Conservation (phyloP, 2,888 invertebrate species). For the Dyspetes luteomarginatus region DNA sequence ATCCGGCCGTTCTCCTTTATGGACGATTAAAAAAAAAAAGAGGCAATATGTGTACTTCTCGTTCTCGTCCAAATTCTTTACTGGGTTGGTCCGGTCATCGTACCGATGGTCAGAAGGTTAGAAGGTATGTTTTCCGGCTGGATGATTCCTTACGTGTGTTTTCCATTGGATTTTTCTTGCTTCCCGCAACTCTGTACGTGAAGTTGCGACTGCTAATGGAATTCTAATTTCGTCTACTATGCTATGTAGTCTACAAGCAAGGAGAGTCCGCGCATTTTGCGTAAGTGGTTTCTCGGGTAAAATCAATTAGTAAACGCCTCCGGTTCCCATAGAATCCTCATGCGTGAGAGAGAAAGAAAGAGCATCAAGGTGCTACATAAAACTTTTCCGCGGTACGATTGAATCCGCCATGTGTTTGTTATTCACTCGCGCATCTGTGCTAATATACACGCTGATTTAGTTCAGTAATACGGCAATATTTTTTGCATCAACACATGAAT, state of each 20-base stretch:
- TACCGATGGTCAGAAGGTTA: neutral
- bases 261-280: slow-evolving; percentile 5
- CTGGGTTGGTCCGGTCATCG: neutral
- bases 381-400: neutral
- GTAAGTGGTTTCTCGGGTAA: slow-evolving; percentile 60
- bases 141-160: slow-evolving; percentile 30
- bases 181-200: neutral
- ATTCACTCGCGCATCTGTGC: neutral
- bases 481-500: neutral
- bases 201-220: slow-evolving; percentile 18
- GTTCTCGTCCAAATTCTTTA: neutral
- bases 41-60: neutral
- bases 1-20: too few species aligned
- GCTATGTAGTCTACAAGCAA: neutral
- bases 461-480: neutral
- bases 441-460: neutral
- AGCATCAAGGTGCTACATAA: neutral
- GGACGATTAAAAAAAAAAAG: too few species aligned
- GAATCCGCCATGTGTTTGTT: neutral
- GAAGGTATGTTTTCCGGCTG: neutral
- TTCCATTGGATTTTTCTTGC: neutral
- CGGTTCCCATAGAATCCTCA: slow-evolving; percentile 36
- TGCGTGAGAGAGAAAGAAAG: neutral
- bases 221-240: slow-evolving; percentile 30
- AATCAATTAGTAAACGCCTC: slow-evolving; percentile 57